Percentiles rank a stretch among this genome's conserved stretches.
Conservation (phyloP, 2,113 vertebrate genomes). For the Labrus mixtus region DNA sequence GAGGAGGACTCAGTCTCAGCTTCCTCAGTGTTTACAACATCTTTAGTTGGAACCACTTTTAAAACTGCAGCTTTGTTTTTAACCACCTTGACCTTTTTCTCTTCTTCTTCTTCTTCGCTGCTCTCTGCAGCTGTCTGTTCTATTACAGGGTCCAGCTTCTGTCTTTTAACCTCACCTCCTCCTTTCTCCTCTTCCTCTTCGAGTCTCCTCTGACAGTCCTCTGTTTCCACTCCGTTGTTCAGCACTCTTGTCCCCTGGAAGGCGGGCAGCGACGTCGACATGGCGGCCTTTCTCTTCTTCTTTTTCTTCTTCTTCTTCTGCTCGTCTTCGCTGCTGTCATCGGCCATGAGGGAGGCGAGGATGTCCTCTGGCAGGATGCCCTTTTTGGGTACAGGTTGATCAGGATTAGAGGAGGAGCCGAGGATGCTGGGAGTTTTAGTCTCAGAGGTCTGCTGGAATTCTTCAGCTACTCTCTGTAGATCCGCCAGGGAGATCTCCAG, state of each 20-base stretch:
- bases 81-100: background rate
- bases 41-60: too few species aligned
- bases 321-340: slow-evolving; percentile 71
- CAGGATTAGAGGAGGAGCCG: background rate
- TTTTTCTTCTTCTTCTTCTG: slow-evolving; percentile 67
- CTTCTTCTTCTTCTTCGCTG: background rate
- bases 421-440: slow-evolving; percentile 20
- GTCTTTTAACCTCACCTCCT: slow-evolving; percentile 28
- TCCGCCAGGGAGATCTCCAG: slow-evolving; percentile 88
- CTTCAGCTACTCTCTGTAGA: slow-evolving; percentile 83
- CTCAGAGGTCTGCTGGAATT: slow-evolving; percentile 22
- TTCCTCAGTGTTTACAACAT: too few species aligned
- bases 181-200: background rate
- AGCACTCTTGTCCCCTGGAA: slow-evolving; percentile 87
- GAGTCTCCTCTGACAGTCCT: background rate
- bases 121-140: background rate
- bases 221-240: background rate
- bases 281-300: slow-evolving; percentile 48
- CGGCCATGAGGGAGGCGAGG: slow-evolving; percentile 86
- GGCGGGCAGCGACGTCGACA: slow-evolving; percentile 76
- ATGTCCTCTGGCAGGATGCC: slow-evolving; percentile 88
- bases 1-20: too few species aligned
- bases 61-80: background rate
- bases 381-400: slow-evolving; percentile 42
- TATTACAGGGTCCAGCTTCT: slow-evolving; percentile 13